Conservation (phyloP, 2,113 vertebrate species). For the Indicator indicator region DNA sequence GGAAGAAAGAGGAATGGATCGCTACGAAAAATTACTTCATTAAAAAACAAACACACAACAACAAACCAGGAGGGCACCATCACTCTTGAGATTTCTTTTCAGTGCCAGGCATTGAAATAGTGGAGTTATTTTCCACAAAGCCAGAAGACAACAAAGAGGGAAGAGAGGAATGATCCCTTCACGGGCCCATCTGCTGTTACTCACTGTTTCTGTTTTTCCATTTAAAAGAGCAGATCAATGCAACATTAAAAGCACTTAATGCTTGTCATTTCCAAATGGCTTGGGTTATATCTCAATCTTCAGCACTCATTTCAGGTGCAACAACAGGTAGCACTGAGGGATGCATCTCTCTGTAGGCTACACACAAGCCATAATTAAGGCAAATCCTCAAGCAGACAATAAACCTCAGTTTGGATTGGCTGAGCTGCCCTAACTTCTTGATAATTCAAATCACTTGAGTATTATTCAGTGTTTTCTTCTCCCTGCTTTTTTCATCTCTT, state of each 20-base stretch:
- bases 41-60: not conserved
- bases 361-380: not conserved
- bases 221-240: not conserved
- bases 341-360: not conserved
- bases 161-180: not conserved
- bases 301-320: not conserved
- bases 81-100: not conserved
- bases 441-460: slow-evolving; percentile 19
- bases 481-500: slow-evolving; percentile 60
- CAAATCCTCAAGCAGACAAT: not conserved
- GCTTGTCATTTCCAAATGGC: not conserved
- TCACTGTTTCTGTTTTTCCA: not conserved
- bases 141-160: not conserved
- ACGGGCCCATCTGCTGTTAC: not conserved
- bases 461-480: slow-evolving; percentile 38
- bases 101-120: not conserved
- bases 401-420: slow-evolving; percentile 42
- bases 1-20: not conserved
- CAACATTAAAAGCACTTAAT: not conserved
- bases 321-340: not conserved
- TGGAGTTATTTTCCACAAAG: not conserved
- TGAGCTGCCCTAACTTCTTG: not conserved
- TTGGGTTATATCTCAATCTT: slow-evolving; percentile 5
- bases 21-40: not conserved
- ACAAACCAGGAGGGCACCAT: not conserved